Evolutionary conservation across 1,140 invertebrate species (phyloP).

Genomic region (Drosophila littoralis): DNA sequence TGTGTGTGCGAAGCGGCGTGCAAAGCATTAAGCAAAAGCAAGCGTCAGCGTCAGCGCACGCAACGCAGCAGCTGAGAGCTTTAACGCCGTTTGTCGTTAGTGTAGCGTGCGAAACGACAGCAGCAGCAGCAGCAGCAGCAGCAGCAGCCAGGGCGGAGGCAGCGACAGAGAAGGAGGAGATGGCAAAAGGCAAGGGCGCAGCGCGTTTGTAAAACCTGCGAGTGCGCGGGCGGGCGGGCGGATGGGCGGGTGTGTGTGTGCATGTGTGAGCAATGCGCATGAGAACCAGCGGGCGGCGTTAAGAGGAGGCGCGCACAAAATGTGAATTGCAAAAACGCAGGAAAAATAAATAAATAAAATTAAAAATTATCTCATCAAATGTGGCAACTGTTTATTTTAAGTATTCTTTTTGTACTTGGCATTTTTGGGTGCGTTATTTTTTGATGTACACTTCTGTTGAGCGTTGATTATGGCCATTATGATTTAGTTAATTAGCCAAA

Average conservation of each 20-base stretch:
- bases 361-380: conserved; percentile 76
- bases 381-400: conserved; percentile 45
- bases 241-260: conserved; percentile 8
- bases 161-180: not conserved
- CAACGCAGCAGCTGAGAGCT: conserved; percentile 64
- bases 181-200: conserved; percentile 43
- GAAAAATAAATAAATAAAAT: conserved; percentile 73
- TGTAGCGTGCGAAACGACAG: conserved; percentile 49
- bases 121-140: not conserved
- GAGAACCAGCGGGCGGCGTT: not conserved
- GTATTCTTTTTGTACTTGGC: conserved; percentile 23
- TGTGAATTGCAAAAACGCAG: conserved; percentile 73
- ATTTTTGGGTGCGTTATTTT: conserved; percentile 39
- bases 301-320: conserved; percentile 27
- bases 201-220: conserved; percentile 49
- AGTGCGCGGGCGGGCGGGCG: too few species aligned
- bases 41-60: conserved; percentile 57
- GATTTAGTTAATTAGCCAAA: conserved; percentile 33
- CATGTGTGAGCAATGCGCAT: conserved; percentile 13
- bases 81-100: conserved; percentile 48
- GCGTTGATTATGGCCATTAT: conserved; percentile 40
- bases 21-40: conserved; percentile 66
- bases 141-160: not conserved
- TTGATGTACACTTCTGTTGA: conserved; percentile 16
- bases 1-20: conserved; percentile 42